Evolutionary conservation across 2,113 vertebrate genomes (phyloP).

Genomic region (Clarias magur): DNA sequence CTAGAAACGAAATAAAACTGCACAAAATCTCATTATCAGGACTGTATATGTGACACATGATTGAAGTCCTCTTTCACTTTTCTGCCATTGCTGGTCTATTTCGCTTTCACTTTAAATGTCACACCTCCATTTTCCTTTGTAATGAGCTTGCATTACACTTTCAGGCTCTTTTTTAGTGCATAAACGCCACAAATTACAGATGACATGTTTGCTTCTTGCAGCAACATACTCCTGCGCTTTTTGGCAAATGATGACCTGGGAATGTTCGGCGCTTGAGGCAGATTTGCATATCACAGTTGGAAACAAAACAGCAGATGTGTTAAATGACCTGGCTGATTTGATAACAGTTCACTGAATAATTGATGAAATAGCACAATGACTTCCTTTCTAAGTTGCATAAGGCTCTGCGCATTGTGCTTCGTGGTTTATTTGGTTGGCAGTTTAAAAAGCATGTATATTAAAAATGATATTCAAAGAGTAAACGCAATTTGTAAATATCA

Average conservation of each 20-base stretch:
- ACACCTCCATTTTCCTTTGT: conserved; percentile 61
- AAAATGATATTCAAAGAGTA: neutral
- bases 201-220: neutral
- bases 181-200: conserved; percentile 1
- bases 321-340: neutral
- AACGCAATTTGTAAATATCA: neutral
- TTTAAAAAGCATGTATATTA: neutral
- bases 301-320: conserved; percentile 14
- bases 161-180: neutral
- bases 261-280: neutral
- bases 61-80: conserved; percentile 22
- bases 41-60: conserved; percentile 25
- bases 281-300: neutral
- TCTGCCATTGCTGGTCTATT: conserved; percentile 30
- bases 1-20: conserved; percentile 24
- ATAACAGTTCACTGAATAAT: neutral
- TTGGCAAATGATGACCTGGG: neutral
- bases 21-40: conserved; percentile 52
- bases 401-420: neutral
- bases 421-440: neutral
- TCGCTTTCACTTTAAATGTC: conserved; percentile 53
- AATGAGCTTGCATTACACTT: conserved; percentile 48
- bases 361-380: neutral
- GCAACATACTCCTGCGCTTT: neutral
- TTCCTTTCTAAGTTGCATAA: neutral